Conservation (phyloP, 2,113 vertebrate species). For the human (Homo sapiens) region DNA sequence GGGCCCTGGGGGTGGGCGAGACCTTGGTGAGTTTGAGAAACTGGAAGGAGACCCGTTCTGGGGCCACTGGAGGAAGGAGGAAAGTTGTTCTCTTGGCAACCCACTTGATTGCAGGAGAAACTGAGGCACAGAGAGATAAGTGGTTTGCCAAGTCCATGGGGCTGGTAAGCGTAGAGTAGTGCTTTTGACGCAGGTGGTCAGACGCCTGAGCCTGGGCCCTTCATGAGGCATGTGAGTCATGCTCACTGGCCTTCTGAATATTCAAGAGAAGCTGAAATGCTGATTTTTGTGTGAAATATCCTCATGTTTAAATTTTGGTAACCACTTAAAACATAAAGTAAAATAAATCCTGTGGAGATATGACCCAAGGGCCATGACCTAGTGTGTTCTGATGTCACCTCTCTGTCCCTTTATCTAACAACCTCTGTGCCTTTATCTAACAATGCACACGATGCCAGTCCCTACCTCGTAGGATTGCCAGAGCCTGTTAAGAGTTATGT, state of each 20-base stretch:
- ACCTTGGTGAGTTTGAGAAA: not conserved
- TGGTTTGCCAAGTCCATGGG: too few species aligned
- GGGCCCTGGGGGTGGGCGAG: not conserved
- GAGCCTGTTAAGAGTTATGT: fast-evolving
- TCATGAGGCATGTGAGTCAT: fast-evolving
- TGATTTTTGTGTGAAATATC: not conserved
- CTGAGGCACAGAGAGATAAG: not conserved
- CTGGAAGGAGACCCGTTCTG: not conserved
- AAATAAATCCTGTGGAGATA: not conserved
- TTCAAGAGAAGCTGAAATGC: not conserved
- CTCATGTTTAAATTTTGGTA: not conserved
- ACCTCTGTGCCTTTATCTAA: too few species aligned
- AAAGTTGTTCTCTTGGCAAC: not conserved
- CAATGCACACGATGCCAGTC: fast-evolving
- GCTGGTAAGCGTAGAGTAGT: not conserved
- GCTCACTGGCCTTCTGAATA: not conserved
- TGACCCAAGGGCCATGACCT: not conserved
- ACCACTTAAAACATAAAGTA: not conserved
- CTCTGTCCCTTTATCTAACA: too few species aligned
- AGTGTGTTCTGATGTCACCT: too few species aligned
- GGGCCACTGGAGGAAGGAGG: not conserved
- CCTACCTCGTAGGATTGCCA: too few species aligned
- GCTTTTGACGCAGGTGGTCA: fast-evolving
- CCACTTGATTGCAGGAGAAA: not conserved
- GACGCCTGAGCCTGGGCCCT: not conserved